Percentiles rank a stretch among this genome's conserved stretches.
Evolutionary conservation across 2,888 invertebrate species (phyloP).

Genomic region (Eupithecia abbreviata): DNA sequence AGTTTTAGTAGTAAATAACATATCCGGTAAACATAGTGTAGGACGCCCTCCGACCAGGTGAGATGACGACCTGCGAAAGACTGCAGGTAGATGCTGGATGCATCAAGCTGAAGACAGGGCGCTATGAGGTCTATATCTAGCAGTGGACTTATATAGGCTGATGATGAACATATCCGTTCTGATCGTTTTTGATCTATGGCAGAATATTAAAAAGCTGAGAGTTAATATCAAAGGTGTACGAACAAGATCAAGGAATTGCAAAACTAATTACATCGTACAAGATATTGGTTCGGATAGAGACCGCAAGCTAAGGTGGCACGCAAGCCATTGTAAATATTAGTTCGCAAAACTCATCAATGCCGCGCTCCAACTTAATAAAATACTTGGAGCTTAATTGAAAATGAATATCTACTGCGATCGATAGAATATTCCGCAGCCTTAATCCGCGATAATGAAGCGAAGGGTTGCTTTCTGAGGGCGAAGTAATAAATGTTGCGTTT

Average conservation of each 20-base stretch:
- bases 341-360: conserved; percentile 84
- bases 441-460: conserved; percentile 84
- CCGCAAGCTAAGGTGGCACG: conserved; percentile 64
- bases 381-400: conserved; percentile 84
- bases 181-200: background rate
- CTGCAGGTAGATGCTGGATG: too few species aligned
- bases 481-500: conserved; percentile 83
- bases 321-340: conserved; percentile 83
- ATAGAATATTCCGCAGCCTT: conserved; percentile 83
- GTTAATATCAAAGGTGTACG: conserved; percentile 2
- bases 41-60: too few species aligned
- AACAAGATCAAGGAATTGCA: conserved; percentile 40
- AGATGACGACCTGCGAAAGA: too few species aligned
- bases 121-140: too few species aligned
- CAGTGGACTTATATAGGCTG: too few species aligned
- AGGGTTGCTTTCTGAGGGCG: conserved; percentile 78
- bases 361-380: conserved; percentile 83
- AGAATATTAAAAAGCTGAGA: conserved; percentile 6
- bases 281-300: conserved; percentile 48
- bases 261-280: conserved; percentile 43
- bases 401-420: conserved; percentile 81
- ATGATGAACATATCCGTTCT: background rate
- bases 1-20: background rate
- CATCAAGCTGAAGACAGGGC: too few species aligned
- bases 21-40: background rate